Evolutionary conservation across 1,140 invertebrate species (phyloP).

Genomic region (Drosophila gunungcola): DNA sequence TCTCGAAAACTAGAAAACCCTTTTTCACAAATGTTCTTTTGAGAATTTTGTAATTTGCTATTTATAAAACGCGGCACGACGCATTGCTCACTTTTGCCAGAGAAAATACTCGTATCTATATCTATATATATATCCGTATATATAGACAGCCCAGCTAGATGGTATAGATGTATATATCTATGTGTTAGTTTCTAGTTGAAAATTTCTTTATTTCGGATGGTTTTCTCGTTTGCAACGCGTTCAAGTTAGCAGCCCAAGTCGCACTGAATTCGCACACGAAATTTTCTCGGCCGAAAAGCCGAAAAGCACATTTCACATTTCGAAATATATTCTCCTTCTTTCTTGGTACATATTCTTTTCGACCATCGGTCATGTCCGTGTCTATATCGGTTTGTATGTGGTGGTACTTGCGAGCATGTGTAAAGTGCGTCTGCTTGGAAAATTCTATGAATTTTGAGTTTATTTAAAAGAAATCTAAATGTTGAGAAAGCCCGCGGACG

Average conservation of each 20-base stretch:
- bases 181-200: constrained; percentile 76
- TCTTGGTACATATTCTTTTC: constrained; percentile 45
- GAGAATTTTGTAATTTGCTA: constrained; percentile 79
- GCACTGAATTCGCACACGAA: constrained; percentile 83
- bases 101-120: constrained; percentile 75
- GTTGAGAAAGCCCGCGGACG: constrained; percentile 61
- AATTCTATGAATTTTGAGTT: constrained; percentile 82
- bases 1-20: constrained; percentile 29
- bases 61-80: constrained; percentile 71
- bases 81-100: constrained; percentile 80
- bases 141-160: constrained; percentile 73
- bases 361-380: constrained; percentile 54
- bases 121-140: constrained; percentile 71
- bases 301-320: constrained; percentile 66
- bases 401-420: constrained; percentile 37
- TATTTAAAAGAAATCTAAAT: constrained; percentile 67
- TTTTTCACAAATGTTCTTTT: constrained; percentile 66
- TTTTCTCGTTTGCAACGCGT: constrained; percentile 84
- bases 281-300: constrained; percentile 74
- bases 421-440: constrained; percentile 79
- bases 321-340: constrained; percentile 57
- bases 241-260: constrained; percentile 84
- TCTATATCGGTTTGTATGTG: constrained; percentile 35
- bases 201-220: constrained; percentile 74
- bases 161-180: constrained; percentile 51